Conservation (phyloP, 2,113 vertebrate species). For the Tauraco erythrolophus region DNA sequence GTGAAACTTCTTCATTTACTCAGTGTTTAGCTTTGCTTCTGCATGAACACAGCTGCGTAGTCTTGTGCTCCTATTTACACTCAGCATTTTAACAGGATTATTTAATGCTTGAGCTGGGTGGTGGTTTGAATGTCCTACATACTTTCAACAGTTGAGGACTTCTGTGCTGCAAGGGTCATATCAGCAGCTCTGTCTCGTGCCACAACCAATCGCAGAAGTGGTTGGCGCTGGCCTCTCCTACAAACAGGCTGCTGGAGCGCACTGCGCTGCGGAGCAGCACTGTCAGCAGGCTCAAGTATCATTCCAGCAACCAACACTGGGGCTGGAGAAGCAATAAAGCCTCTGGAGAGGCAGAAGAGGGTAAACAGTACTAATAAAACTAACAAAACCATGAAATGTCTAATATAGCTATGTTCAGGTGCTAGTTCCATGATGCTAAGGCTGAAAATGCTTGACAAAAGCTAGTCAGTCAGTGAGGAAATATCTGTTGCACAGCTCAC, state of each 20-base stretch:
- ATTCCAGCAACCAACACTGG: neutral
- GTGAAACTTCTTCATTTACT: neutral
- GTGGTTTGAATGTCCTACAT: neutral
- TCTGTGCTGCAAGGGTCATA: neutral
- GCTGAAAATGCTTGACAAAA: neutral
- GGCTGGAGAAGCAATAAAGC: neutral
- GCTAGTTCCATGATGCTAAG: neutral
- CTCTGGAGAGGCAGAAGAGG: neutral
- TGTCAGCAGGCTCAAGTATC: neutral
- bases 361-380: neutral
- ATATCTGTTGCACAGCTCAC: neutral
- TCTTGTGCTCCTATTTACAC: neutral
- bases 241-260: neutral
- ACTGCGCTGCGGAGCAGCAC: neutral
- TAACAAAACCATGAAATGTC: neutral
- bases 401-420: neutral
- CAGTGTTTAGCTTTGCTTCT: neutral
- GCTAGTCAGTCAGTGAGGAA: neutral
- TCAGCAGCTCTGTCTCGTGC: neutral
- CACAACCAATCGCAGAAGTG: neutral
- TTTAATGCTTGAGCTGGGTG: neutral
- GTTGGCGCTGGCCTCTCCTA: neutral
- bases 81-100: neutral
- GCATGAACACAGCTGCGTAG: fast-evolving
- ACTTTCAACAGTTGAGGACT: neutral